Conservation (phyloP, 2,113 vertebrate genomes). For the Seriola aureovittata region DNA sequence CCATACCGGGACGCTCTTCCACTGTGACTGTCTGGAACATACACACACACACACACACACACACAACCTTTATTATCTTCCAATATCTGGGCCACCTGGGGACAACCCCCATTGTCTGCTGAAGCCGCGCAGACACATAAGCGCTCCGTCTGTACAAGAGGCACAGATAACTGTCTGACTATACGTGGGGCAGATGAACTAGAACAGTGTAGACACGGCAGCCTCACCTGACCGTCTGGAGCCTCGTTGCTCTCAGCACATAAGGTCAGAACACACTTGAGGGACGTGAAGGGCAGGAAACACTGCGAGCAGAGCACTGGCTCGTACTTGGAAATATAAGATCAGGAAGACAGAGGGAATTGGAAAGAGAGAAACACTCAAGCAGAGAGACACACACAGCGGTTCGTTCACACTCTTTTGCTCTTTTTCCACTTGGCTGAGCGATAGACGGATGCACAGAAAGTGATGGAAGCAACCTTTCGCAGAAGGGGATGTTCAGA, state of each 20-base stretch:
- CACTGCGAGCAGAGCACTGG: neutral
- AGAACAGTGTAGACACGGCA: slow-evolving; percentile 9
- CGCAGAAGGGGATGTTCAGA: slow-evolving; percentile 45
- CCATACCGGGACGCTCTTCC: slow-evolving; percentile 17
- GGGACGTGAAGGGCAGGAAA: slow-evolving; percentile 20
- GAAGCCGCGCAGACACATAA: slow-evolving; percentile 41
- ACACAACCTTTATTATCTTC: slow-evolving; percentile 47
- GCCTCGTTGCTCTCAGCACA: neutral
- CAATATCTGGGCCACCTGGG: slow-evolving; percentile 57
- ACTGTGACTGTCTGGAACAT: slow-evolving; percentile 47
- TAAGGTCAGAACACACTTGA: slow-evolving; percentile 35
- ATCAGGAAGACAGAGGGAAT: neutral
- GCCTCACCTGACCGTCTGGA: slow-evolving; percentile 72
- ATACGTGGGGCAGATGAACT: slow-evolving; percentile 45
- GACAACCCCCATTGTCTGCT: slow-evolving; percentile 52
- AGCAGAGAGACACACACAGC: neutral
- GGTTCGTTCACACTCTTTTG: slow-evolving; percentile 52
- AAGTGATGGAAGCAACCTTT: slow-evolving; percentile 40
- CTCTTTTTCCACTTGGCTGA: slow-evolving; percentile 50
- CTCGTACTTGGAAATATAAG: slow-evolving; percentile 19
- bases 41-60: slow-evolving; percentile 14
- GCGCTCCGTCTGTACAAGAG: slow-evolving; percentile 25
- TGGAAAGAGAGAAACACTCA: neutral
- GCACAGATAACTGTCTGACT: slow-evolving; percentile 52
- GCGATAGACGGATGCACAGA: slow-evolving; percentile 27